Conservation (phyloP, 1,140 invertebrate species). For the Drosophila melanica region DNA sequence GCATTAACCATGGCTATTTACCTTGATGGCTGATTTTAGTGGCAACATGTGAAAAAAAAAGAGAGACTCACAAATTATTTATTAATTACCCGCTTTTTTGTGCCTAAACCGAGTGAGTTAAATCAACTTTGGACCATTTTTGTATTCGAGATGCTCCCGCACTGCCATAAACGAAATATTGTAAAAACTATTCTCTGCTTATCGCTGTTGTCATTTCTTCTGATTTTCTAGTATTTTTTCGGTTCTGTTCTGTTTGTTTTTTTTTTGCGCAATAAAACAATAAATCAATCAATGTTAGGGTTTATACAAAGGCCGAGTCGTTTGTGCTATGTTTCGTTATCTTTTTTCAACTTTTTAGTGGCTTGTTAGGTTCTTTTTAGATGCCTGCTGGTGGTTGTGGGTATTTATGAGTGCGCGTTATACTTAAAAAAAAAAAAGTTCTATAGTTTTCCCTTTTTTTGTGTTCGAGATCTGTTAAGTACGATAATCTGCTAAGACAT, state of each 20-base stretch:
- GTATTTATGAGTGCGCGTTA: conserved; percentile 27
- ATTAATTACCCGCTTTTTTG: conserved; percentile 64
- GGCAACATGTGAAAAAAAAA: conserved; percentile 63
- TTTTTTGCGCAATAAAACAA: conserved; percentile 74
- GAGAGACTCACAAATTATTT: conserved; percentile 71
- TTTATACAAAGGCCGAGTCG: conserved; percentile 34
- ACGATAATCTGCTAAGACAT: conserved; percentile 58
- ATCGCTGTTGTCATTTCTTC: conserved; percentile 64
- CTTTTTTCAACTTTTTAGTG: conserved; percentile 71
- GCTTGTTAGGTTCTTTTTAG: conserved; percentile 61
- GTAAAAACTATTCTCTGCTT: conserved; percentile 53
- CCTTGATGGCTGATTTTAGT: conserved; percentile 52
- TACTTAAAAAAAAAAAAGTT: conserved; percentile 36
- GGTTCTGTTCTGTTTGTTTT: too few relatives aligned
- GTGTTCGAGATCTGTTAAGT: conserved; percentile 66
- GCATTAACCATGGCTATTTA: conserved; percentile 74
- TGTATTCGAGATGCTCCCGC: conserved; percentile 30
- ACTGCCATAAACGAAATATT: conserved; percentile 29
- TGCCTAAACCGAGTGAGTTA: conserved; percentile 13
- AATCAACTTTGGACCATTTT: conserved; percentile 20
- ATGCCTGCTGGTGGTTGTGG: conserved; percentile 16
- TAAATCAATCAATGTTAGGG: conserved; percentile 73
- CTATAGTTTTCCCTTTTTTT: conserved; percentile 1
- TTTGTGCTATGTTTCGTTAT: conserved; percentile 54
- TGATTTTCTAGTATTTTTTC: conserved; percentile 39